A percentile compares a stretch with the other conserved stretches of the same genome.
Conservation (phyloP, 2,113 vertebrate genomes). For the Thamnaconus septentrionalis region DNA sequence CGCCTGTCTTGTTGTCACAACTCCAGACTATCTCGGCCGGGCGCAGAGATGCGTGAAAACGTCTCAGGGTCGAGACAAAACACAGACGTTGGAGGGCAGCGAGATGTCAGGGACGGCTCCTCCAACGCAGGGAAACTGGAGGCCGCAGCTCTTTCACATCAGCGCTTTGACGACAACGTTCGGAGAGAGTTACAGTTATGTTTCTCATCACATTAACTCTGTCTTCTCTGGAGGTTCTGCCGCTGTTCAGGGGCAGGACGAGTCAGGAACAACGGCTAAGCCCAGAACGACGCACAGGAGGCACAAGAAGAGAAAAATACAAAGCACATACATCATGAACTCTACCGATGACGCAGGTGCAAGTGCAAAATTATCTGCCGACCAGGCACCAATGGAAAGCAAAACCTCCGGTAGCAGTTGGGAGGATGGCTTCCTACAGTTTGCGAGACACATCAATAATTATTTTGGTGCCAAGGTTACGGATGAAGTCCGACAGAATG, state of each 20-base stretch:
- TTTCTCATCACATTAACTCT: constrained; percentile 73
- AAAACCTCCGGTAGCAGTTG: constrained; percentile 20
- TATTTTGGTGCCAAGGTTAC: constrained; percentile 70
- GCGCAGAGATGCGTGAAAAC: constrained; percentile 32
- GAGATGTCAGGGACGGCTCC: constrained; percentile 2
- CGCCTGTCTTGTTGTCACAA: constrained; percentile 1
- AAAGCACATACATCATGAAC: constrained; percentile 6
- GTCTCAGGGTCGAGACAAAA: constrained; percentile 6
- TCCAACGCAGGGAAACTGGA: constrained; percentile 12
- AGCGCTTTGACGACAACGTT: constrained; percentile 68
- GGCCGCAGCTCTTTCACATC: constrained; percentile 68
- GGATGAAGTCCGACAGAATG: constrained; percentile 23
- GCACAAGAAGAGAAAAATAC: constrained; percentile 30
- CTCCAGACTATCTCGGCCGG: constrained; percentile 29
- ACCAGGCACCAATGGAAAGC: constrained; percentile 9
- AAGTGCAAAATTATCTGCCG: not conserved
- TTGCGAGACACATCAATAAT: constrained; percentile 70
- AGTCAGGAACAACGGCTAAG: not conserved
- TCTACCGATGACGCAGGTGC: constrained; percentile 1
- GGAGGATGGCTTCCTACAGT: constrained; percentile 66
- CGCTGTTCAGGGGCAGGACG: constrained; percentile 16
- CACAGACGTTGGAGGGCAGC: not conserved
- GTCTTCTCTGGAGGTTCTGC: constrained; percentile 42
- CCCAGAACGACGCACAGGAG: constrained; percentile 8
- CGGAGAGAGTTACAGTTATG: constrained; percentile 71